A percentile compares a stretch with the other conserved stretches of the same genome.
Evolutionary conservation across 2,113 vertebrate genomes (phyloP).

Genomic region (Lipophrys pholis): DNA sequence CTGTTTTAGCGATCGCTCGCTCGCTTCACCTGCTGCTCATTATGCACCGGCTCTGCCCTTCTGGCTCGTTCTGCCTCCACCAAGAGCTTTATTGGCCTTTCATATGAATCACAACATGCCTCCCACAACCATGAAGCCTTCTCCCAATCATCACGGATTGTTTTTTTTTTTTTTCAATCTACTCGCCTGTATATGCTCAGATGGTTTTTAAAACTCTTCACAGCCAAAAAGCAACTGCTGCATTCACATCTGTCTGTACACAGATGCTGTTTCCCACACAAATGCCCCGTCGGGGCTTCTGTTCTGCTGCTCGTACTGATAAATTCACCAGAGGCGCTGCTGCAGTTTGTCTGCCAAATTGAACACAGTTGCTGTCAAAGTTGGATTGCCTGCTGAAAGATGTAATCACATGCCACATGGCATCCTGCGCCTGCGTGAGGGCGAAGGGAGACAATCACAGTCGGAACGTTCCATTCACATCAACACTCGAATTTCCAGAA

Average conservation of each 20-base stretch:
- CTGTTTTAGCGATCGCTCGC: constrained; percentile 22
- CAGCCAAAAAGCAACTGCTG: constrained; percentile 32
- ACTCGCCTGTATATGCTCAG: too few relatives aligned
- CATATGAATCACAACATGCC: constrained; percentile 45
- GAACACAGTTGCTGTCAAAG: constrained; percentile 42
- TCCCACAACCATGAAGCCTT: too few relatives aligned
- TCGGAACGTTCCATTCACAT: constrained; percentile 27
- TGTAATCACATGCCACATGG: constrained; percentile 41
- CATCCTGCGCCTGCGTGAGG: constrained; percentile 21
- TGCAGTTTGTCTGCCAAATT: constrained; percentile 19
- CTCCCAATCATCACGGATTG: constrained; percentile 6
- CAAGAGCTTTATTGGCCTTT: constrained; percentile 45
- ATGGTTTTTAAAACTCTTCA: constrained; percentile 28
- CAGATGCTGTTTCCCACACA: constrained; percentile 21
- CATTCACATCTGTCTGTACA: constrained; percentile 40
- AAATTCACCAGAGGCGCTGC: constrained; percentile 28
- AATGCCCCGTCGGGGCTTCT: constrained; percentile 10
- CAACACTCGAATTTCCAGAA: constrained; percentile 41
- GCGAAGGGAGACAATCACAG: constrained; percentile 11
- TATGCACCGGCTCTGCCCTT: constrained; percentile 2
- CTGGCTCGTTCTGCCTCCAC: constrained; percentile 13
- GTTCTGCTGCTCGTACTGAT: constrained; percentile 9
- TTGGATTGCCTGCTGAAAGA: constrained; percentile 50
- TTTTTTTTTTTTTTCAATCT: constrained; percentile 21
- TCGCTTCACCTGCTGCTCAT: constrained; percentile 43